A percentile compares a stretch with the other conserved stretches of the same genome.
Evolutionary conservation across 1,140 invertebrate species (phyloP).

Genomic region (Ctenoplectra terminalis): DNA sequence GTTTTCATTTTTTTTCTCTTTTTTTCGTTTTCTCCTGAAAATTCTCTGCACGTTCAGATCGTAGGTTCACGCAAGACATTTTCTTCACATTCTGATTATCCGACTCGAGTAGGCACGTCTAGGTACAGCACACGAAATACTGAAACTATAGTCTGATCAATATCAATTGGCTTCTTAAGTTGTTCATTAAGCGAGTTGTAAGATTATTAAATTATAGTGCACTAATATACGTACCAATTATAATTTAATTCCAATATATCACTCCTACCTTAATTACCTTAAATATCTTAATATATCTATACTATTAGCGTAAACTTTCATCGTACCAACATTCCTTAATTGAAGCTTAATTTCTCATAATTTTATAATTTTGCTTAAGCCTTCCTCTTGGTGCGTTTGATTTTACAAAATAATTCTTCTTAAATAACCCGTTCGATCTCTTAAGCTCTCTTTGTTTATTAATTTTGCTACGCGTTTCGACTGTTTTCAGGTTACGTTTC

Average conservation of each 20-base stretch:
- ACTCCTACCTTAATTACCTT: neutral
- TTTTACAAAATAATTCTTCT: neutral
- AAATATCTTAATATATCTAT: neutral
- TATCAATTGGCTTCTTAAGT: neutral
- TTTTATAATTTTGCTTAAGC: neutral
- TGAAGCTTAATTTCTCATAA: neutral
- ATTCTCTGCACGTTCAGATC: neutral
- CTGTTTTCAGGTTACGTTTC: neutral
- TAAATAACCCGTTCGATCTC: neutral
- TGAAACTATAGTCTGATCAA: neutral
- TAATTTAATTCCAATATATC: constrained; percentile 3
- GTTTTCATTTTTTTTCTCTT: too few relatives aligned
- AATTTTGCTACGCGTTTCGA: neutral
- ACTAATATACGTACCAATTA: neutral
- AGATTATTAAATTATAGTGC: neutral
- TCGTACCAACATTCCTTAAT: neutral
- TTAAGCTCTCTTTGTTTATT: neutral
- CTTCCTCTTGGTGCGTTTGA: neutral
- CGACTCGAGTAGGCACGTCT: neutral
- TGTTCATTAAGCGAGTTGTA: neutral
- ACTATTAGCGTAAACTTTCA: neutral
- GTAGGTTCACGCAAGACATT: neutral
- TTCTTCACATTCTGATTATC: neutral
- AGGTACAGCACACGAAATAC: neutral
- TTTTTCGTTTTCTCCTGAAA: too few relatives aligned